These are phyloP conservation scores for Orthosia gothica DNA, from an alignment of 2,888 invertebrate genomes.

Conservation along the genomic window DNA sequence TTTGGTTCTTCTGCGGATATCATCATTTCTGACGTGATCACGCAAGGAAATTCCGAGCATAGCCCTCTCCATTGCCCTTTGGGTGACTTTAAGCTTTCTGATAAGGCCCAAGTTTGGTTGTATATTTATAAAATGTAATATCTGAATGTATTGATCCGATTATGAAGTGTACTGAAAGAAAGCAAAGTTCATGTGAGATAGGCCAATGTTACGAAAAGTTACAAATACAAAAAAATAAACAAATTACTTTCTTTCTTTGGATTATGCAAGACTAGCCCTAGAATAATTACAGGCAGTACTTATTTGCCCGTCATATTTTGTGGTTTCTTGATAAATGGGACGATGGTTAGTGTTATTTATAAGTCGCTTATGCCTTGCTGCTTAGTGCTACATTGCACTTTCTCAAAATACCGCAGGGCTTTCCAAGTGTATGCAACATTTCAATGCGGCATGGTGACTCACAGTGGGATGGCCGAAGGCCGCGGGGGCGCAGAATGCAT, in stretches of 20 bases:
- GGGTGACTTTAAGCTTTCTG: too few species aligned
- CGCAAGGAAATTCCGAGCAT: too few species aligned
- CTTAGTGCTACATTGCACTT: neutral
- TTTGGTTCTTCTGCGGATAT: too few species aligned
- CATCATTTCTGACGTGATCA: too few species aligned
- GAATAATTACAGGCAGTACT: neutral
- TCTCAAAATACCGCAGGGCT: neutral
- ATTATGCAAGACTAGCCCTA: neutral
- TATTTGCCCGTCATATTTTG: neutral
- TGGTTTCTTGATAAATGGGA: neutral
- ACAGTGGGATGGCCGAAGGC: neutral
- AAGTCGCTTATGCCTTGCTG: neutral
- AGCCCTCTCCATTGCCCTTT: too few species aligned
- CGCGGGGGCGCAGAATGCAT: slow-evolving; percentile 33
- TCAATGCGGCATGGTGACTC: slow-evolving; percentile 40
- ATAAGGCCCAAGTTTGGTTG: too few species aligned
- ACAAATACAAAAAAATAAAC: too few species aligned
- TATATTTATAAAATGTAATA: too few species aligned
- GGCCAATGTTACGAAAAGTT: too few species aligned
- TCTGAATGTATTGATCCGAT: too few species aligned
- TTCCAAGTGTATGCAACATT: slow-evolving; percentile 34
- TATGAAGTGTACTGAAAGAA: too few species aligned
- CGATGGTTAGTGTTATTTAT: neutral
- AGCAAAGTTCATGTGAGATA: too few species aligned
- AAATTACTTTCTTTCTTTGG: neutral